Evolutionary conservation across 2,797 vertebrate genomes (phyloP).

Genomic region (Lepus oiostolus): DNA sequence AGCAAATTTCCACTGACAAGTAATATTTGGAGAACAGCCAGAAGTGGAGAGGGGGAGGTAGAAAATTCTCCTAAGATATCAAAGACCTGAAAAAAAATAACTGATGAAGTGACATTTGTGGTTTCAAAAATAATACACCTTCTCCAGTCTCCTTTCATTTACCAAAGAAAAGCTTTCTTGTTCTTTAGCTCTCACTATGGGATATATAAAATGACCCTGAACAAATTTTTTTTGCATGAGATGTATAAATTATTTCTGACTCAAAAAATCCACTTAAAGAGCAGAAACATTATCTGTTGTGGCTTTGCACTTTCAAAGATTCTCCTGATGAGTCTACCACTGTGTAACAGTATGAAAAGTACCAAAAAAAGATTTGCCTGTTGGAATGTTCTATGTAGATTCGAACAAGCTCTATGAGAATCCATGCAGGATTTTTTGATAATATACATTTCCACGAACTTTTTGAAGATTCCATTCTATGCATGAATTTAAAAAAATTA

Average conservation of each 20-base stretch:
- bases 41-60: slow-evolving; percentile 20
- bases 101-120: slow-evolving; percentile 60
- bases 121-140: slow-evolving; percentile 74
- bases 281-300: neutral
- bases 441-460: no score
- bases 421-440: no score
- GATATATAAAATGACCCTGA: neutral
- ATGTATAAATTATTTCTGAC: slow-evolving; percentile 7
- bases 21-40: slow-evolving; percentile 74
- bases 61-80: slow-evolving; percentile 69
- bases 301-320: neutral
- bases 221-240: neutral
- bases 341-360: neutral
- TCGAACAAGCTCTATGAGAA: neutral
- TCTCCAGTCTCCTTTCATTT: slow-evolving; percentile 58
- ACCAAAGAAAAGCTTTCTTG: slow-evolving; percentile 53
- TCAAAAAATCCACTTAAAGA: neutral
- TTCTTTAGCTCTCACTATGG: slow-evolving; percentile 18
- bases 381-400: neutral
- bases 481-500: no score
- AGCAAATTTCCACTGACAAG: slow-evolving; percentile 78
- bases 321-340: neutral
- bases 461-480: no score
- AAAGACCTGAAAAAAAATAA: slow-evolving; percentile 61
- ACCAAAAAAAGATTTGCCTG: neutral